phyloP scores from a whole-genome alignment of 1,140 invertebrate species.

The Lasioglossum baleicum region DNA sequence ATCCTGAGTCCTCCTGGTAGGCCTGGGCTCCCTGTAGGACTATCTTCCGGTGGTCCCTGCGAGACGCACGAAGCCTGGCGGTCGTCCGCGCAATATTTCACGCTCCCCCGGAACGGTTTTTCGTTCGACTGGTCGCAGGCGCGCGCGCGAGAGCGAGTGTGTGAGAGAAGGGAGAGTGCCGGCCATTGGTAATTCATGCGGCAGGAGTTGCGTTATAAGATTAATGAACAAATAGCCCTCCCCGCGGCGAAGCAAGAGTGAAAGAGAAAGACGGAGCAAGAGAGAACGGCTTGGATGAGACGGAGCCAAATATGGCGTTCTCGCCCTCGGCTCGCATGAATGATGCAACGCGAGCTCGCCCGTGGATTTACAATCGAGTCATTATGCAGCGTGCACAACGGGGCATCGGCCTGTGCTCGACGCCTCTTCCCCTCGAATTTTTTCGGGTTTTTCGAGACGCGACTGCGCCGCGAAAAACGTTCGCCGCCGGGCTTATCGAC shows the following conservation, averaged over 20 bases:
- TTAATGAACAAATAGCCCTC: conserved; percentile 73
- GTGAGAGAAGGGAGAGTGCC: conserved; percentile 39
- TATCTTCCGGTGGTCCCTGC: background rate
- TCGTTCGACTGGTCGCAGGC: conserved; percentile 12
- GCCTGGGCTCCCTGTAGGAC: background rate
- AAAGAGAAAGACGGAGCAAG: background rate
- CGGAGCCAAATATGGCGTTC: conserved; percentile 61
- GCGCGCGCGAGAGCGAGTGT: background rate
- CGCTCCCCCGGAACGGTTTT: background rate
- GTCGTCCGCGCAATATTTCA: conserved; percentile 14
- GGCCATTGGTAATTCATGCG: conserved; percentile 55
- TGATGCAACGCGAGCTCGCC: conserved; percentile 66
- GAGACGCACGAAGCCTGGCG: background rate
- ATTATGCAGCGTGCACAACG: conserved; percentile 71
- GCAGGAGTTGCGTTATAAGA: conserved; percentile 70
- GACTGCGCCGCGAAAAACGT: background rate
- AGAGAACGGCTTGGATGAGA: conserved; percentile 57
- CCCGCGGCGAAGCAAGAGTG: conserved; percentile 37
- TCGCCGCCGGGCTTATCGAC: background rate
- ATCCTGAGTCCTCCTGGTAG: background rate
- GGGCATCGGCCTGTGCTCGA: conserved; percentile 42
- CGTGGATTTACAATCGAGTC: conserved; percentile 72
- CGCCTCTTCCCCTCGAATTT: background rate
- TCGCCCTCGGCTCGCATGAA: conserved; percentile 67
- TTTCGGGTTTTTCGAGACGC: conserved; percentile 4